phyloP scores from a whole-genome alignment of 2,888 invertebrate species.

The Steinernema hermaphroditum region DNA sequence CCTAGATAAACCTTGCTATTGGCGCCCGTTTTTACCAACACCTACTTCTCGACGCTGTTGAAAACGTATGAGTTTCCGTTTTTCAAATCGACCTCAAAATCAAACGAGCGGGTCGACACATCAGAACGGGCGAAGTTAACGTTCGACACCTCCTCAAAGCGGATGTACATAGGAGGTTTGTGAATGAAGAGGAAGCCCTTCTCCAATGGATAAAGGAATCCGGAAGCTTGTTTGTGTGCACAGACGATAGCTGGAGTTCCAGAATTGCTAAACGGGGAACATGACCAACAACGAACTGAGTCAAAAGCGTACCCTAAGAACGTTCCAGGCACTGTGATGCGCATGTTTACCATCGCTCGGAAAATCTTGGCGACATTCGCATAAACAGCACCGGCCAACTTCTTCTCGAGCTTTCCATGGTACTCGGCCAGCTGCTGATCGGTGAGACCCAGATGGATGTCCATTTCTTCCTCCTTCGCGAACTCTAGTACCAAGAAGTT shows the following conservation, averaged over 20 bases:
- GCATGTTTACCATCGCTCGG: constrained; percentile 89
- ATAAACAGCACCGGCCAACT: constrained; percentile 87
- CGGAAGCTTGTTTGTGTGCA: constrained; percentile 95
- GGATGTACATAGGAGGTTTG: constrained; percentile 94
- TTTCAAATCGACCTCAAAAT: constrained; percentile 78
- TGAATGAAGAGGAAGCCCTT: constrained; percentile 95
- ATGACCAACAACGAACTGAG: too few species aligned
- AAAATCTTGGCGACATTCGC: constrained; percentile 93
- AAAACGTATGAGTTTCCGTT: constrained; percentile 86
- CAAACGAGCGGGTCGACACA: constrained; percentile 69
- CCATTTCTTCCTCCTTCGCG: constrained; percentile 88
- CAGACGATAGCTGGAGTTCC: constrained; percentile 87
- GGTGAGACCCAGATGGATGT: constrained; percentile 84
- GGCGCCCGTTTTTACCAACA: not conserved
- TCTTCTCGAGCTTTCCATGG: constrained; percentile 85
- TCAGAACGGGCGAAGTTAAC: constrained; percentile 70
- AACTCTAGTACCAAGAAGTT: constrained; percentile 92
- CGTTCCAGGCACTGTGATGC: constrained; percentile 89
- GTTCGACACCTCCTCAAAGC: constrained; percentile 80
- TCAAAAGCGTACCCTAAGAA: constrained; percentile 88
- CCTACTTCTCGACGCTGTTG: constrained; percentile 89
- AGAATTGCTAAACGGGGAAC: constrained; percentile 59
- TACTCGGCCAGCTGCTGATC: constrained; percentile 86
- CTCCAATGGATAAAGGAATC: constrained; percentile 93
- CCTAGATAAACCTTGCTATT: constrained; percentile 55